Evolutionary conservation across 2,888 invertebrate genomes (phyloP).

Genomic region (Drosophila seclusa): DNA sequence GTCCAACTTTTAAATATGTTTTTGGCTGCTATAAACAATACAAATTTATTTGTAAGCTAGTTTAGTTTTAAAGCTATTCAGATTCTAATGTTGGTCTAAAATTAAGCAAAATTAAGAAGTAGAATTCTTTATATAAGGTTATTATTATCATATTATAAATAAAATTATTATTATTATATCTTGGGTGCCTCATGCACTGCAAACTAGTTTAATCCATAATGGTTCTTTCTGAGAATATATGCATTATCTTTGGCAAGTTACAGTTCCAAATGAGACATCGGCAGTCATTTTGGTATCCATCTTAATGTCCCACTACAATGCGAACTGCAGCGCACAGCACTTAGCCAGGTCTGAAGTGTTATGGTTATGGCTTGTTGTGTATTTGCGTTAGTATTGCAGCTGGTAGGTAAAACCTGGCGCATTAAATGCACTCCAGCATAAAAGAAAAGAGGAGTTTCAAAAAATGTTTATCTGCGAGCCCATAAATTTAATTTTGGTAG

Average conservation of each 20-base stretch:
- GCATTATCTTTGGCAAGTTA: not conserved
- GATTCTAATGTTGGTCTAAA: not conserved
- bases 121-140: rapidly evolving
- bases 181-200: not conserved
- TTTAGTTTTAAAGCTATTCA: not conserved
- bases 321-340: conserved; percentile 17
- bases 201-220: not conserved
- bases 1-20: too few species aligned
- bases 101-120: not conserved
- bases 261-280: not conserved
- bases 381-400: conserved; percentile 8
- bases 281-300: conserved; percentile 19
- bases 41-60: not conserved
- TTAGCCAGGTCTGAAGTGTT: conserved; percentile 42
- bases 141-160: not conserved
- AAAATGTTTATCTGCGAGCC: conserved; percentile 61
- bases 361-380: conserved; percentile 38
- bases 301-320: conserved; percentile 16
- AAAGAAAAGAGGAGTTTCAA: conserved; percentile 32
- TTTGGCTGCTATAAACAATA: not conserved
- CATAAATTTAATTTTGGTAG: conserved; percentile 70
- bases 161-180: not conserved
- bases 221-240: not conserved
- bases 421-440: conserved; percentile 63
- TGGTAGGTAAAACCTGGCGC: conserved; percentile 55